phyloP scores from a whole-genome alignment of 2,888 invertebrate genomes.

The Eucriotettix oculatus region DNA sequence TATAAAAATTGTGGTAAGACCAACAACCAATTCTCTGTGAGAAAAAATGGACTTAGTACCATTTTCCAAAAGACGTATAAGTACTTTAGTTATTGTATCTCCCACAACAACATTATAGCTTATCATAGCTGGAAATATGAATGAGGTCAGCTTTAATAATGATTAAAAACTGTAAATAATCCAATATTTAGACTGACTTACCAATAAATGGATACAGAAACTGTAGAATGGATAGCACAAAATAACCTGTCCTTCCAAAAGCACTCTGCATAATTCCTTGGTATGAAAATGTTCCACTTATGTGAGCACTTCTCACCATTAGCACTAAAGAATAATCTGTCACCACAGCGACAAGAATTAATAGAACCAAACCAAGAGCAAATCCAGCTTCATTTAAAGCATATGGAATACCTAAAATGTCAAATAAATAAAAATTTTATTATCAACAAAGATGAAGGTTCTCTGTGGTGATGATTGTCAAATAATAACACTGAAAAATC shows the following conservation, averaged over 20 bases:
- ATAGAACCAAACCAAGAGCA: conserved; percentile 51
- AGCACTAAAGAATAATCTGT: conserved; percentile 70
- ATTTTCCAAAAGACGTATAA: conserved; percentile 48
- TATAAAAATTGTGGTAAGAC: conserved; percentile 52
- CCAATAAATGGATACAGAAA: conserved; percentile 73
- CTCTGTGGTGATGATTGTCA: no score
- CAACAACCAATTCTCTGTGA: conserved; percentile 48
- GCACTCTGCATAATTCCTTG: conserved; percentile 65
- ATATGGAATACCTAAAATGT: conserved; percentile 49
- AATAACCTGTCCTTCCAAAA: conserved; percentile 61
- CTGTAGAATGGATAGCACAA: conserved; percentile 55
- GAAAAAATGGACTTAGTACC: conserved; percentile 36
- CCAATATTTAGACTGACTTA: conserved; percentile 24
- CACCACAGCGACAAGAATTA: conserved; percentile 52
- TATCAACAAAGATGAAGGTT: background rate
- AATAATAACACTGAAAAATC: no score
- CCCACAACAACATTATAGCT: conserved; percentile 78
- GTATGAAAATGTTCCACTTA: conserved; percentile 62
- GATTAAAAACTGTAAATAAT: background rate
- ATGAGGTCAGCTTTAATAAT: background rate
- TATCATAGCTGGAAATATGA: conserved; percentile 53
- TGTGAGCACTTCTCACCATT: conserved; percentile 57
- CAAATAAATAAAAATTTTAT: background rate
- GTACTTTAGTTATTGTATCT: conserved; percentile 67
- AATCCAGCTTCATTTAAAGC: conserved; percentile 67